Conservation (phyloP, 2,888 invertebrate genomes). For the Monoplex corrugatus region DNA sequence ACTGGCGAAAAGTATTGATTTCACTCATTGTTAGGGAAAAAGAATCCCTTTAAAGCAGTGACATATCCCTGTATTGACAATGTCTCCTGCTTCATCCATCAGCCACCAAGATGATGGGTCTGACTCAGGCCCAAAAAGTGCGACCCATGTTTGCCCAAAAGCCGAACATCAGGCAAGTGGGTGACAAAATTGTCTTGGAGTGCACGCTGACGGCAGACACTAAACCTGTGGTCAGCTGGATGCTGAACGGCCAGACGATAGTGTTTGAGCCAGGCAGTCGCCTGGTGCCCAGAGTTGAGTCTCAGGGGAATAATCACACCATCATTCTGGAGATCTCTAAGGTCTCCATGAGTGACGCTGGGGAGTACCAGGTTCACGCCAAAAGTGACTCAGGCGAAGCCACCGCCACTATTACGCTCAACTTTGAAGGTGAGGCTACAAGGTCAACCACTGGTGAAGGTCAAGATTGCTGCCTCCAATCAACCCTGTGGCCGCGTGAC, state of each 20-base stretch:
- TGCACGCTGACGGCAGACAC: constrained; percentile 77
- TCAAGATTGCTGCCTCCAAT: constrained; percentile 20
- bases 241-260: constrained; percentile 91
- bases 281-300: constrained; percentile 47
- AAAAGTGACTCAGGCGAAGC: constrained; percentile 96
- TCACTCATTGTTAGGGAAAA: too few species aligned
- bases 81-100: too few species aligned
- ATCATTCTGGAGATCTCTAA: constrained; percentile 93
- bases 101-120: too few species aligned
- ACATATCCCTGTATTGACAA: too few species aligned
- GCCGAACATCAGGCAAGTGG: constrained; percentile 98
- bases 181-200: constrained; percentile 87
- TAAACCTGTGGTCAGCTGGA: constrained; percentile 96
- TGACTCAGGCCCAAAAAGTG: constrained; percentile 60
- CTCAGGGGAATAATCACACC: constrained; percentile 89
- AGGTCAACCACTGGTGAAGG: background rate
- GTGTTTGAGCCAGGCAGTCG: constrained; percentile 52
- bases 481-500: too few species aligned
- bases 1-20: too few species aligned
- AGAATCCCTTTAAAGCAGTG: too few species aligned
- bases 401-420: constrained; percentile 94
- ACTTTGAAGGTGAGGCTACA: constrained; percentile 78
- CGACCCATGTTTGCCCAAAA: constrained; percentile 96
- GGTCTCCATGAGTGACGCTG: constrained; percentile 89
- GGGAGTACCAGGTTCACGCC: constrained; percentile 96